phyloP scores from a whole-genome alignment of 2,113 vertebrate species.

The Poeciliopsis occidentalis region DNA sequence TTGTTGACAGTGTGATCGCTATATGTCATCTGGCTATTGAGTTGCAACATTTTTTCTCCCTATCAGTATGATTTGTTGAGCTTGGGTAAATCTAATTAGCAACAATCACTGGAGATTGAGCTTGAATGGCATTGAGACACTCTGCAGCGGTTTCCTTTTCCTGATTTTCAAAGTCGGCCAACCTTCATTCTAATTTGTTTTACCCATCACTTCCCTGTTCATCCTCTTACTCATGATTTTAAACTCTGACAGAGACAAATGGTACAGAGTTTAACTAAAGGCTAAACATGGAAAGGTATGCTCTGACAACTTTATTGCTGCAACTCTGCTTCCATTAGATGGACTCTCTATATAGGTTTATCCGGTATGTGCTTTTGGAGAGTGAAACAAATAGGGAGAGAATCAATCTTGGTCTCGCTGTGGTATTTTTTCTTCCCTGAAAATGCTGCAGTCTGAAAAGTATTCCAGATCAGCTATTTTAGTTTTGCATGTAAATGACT shows the following conservation, averaged over 20 bases:
- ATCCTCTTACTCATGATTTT: slow-evolving; percentile 47
- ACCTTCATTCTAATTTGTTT: slow-evolving; percentile 44
- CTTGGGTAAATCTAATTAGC: slow-evolving; percentile 69
- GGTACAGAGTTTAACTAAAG: slow-evolving; percentile 33
- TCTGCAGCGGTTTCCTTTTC: slow-evolving; percentile 30
- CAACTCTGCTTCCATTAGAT: slow-evolving; percentile 16
- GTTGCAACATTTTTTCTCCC: slow-evolving; percentile 62
- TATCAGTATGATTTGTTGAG: slow-evolving; percentile 65
- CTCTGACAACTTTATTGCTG: slow-evolving; percentile 23
- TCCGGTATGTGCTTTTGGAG: slow-evolving; percentile 16
- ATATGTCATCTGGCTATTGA: slow-evolving; percentile 67
- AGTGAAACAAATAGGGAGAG: slow-evolving; percentile 3
- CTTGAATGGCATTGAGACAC: slow-evolving; percentile 66
- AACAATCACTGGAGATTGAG: slow-evolving; percentile 52
- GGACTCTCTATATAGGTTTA: slow-evolving; percentile 22
- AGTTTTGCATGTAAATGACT: not conserved
- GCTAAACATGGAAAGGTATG: slow-evolving; percentile 37
- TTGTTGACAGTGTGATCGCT: slow-evolving; percentile 62
- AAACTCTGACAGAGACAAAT: slow-evolving; percentile 42
- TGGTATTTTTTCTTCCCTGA: not conserved
- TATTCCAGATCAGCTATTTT: slow-evolving; percentile 5
- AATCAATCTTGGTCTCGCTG: slow-evolving; percentile 3
- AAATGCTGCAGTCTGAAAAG: slow-evolving; percentile 13
- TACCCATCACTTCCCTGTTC: slow-evolving; percentile 49
- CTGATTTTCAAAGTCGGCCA: slow-evolving; percentile 46